Percentiles rank a stretch among this genome's conserved stretches.
phyloP scores from a whole-genome alignment of 2,888 invertebrate genomes.

The Terebella lapidaria region DNA sequence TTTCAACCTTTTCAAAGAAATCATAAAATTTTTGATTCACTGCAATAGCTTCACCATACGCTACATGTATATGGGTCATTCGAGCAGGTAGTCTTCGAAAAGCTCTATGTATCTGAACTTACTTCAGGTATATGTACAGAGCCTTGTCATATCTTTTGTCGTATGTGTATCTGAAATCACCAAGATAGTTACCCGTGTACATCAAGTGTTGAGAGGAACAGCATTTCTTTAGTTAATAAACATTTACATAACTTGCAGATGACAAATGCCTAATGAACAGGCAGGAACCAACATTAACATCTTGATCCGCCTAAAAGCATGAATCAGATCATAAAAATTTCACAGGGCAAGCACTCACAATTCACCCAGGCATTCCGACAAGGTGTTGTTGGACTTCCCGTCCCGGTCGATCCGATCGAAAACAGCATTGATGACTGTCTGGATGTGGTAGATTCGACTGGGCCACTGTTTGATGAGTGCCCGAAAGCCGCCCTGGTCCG shows the following conservation, averaged over 20 bases:
- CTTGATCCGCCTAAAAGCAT: too few species aligned
- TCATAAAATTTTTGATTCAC: too few species aligned
- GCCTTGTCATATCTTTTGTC: constrained; percentile 77
- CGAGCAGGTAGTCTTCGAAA: too few species aligned
- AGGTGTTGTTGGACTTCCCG: constrained; percentile 66
- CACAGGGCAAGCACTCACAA: too few species aligned
- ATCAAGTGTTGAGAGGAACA: too few species aligned
- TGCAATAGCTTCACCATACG: too few species aligned
- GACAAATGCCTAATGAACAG: background rate
- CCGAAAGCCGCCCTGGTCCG: constrained; percentile 60
- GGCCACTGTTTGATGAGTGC: constrained; percentile 86
- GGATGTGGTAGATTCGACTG: constrained; percentile 57
- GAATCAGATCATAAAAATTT: too few species aligned
- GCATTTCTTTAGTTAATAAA: background rate
- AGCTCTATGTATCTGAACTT: too few species aligned
- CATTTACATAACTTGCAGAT: too few species aligned
- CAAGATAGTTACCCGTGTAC: too few species aligned
- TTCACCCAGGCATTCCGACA: constrained; percentile 82
- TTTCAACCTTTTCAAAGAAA: constrained; percentile 60
- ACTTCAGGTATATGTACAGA: constrained; percentile 81
- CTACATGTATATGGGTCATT: too few species aligned
- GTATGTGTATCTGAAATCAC: constrained; percentile 40
- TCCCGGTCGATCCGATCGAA: constrained; percentile 68
- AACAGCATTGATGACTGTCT: constrained; percentile 76
- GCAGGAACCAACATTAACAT: too few species aligned